Percentiles rank a stretch among this genome's conserved stretches.
These are phyloP conservation scores for Achatina immaculata DNA, from an alignment of 1,140 invertebrate genomes.

Conservation along the genomic window DNA sequence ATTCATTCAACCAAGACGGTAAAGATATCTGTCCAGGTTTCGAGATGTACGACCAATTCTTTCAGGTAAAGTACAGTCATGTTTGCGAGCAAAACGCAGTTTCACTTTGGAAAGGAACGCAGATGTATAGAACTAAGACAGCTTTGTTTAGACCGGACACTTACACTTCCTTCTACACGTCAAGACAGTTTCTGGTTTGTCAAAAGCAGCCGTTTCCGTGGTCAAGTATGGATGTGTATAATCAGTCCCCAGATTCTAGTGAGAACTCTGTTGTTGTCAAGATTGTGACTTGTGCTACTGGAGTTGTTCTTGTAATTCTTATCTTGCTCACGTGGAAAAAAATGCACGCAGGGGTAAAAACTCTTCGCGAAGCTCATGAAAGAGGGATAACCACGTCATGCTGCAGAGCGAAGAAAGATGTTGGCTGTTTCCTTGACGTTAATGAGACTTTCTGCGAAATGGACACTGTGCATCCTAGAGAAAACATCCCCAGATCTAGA, in stretches of 20 bases:
- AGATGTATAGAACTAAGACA: background rate
- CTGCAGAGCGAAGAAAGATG: background rate
- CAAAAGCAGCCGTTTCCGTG: background rate
- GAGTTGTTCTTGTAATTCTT: background rate
- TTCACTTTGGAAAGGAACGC: background rate
- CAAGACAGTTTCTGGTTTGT: background rate
- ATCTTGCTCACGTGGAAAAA: background rate
- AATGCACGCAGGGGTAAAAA: background rate
- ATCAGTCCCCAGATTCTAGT: background rate
- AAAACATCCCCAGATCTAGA: background rate
- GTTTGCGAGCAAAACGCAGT: background rate
- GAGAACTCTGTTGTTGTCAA: background rate
- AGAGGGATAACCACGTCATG: background rate
- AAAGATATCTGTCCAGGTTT: background rate
- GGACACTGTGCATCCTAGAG: background rate
- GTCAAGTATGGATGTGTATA: background rate
- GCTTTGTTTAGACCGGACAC: background rate
- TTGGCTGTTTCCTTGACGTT: too few species aligned
- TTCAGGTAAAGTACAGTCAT: background rate
- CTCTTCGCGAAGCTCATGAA: background rate
- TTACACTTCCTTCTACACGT: background rate
- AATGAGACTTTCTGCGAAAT: background rate
- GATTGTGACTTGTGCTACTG: background rate
- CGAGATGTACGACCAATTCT: background rate
- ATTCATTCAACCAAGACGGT: background rate